Evolutionary conservation across 2,113 vertebrate genomes (phyloP).

Genomic region (Motacilla alba): DNA sequence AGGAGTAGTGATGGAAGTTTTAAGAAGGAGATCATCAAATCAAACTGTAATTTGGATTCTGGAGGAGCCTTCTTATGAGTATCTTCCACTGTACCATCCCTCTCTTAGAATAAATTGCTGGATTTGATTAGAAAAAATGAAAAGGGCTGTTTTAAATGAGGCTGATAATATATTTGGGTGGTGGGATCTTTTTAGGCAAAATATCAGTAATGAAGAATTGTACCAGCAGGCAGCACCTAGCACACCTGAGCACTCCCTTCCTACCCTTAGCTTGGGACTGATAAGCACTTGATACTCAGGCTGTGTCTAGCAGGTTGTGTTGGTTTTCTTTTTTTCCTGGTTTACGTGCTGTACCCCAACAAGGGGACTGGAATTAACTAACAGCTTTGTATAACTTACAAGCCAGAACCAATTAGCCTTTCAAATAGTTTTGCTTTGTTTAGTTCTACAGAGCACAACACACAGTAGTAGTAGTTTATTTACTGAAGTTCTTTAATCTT

Average conservation of each 20-base stretch:
- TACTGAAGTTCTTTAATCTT: conserved; percentile 4
- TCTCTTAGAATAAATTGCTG: not conserved
- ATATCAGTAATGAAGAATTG: not conserved
- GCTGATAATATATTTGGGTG: not conserved
- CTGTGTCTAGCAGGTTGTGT: not conserved
- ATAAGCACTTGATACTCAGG: not conserved
- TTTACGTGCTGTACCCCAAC: not conserved
- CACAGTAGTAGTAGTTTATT: not conserved
- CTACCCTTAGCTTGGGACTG: not conserved
- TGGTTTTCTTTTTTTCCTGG: not conserved
- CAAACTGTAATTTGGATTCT: not conserved
- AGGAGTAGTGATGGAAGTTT: not conserved
- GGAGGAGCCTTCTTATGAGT: not conserved
- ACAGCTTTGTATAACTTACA: not conserved
- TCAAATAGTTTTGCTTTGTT: conserved; percentile 16
- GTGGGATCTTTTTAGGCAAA: not conserved
- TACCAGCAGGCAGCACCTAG: not conserved
- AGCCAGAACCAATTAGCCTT: conserved; percentile 14
- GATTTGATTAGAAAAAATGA: not conserved
- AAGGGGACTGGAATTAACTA: not conserved
- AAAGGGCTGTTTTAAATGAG: not conserved
- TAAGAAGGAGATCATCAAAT: not conserved
- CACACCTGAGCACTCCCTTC: not conserved
- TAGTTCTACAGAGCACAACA: not conserved
- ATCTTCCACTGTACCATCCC: not conserved